These are phyloP conservation scores for Salarias fasciatus DNA, from an alignment of 2,797 vertebrate genomes.

Conservation along the genomic window DNA sequence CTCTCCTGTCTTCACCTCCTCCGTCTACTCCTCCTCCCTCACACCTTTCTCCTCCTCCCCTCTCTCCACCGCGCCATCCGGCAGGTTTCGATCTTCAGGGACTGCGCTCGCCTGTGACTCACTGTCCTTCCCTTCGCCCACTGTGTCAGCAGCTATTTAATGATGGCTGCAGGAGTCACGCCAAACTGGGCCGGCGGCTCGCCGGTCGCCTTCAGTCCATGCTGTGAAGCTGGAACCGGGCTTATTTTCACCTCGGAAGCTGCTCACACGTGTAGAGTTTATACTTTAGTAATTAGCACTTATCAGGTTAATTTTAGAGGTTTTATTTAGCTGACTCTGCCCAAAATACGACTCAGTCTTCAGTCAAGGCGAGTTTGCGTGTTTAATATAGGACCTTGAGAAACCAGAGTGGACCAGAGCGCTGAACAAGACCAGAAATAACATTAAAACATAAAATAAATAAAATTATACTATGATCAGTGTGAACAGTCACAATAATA, in stretches of 20 bases:
- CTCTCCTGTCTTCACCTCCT: constrained; percentile 65
- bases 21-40: constrained; percentile 30
- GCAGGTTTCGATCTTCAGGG: constrained; percentile 18
- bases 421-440: no score
- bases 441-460: no score
- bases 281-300: constrained; percentile 12
- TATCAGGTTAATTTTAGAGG: no score
- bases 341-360: no score
- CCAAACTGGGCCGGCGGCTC: constrained; percentile 50
- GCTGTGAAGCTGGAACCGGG: constrained; percentile 26
- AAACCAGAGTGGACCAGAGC: no score
- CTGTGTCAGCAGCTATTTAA: constrained; percentile 68
- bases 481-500: no score
- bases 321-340: no score
- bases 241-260: constrained; percentile 33
- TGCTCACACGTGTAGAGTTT: constrained; percentile 7
- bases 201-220: constrained; percentile 8
- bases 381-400: no score
- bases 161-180: constrained; percentile 35
- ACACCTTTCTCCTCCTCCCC: constrained; percentile 31
- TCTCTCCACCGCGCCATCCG: constrained; percentile 11
- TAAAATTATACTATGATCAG: no score
- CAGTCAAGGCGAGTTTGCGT: no score
- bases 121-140: constrained; percentile 41
- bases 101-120: constrained; percentile 45